Conservation (phyloP, 2,888 invertebrate genomes). For the Cheilosia variabilis region DNA sequence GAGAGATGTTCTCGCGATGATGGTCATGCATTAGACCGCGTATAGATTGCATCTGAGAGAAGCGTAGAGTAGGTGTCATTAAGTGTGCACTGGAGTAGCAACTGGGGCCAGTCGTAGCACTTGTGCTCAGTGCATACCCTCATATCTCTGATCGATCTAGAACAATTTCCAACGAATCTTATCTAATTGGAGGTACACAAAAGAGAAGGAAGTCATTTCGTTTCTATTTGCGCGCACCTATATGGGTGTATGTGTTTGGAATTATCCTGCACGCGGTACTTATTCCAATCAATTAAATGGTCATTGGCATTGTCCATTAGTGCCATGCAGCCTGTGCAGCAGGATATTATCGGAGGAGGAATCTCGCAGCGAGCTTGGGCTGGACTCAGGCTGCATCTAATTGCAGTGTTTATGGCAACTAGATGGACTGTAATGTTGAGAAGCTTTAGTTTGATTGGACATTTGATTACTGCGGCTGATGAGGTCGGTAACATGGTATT, state of each 20-base stretch:
- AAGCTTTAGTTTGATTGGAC: conserved; percentile 59
- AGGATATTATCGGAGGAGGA: conserved; percentile 8
- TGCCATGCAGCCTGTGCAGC: neutral
- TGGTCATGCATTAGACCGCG: conserved; percentile 68
- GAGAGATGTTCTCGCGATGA: conserved; percentile 62
- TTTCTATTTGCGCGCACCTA: conserved; percentile 1
- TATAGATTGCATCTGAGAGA: conserved; percentile 63
- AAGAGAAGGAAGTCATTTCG: conserved; percentile 53
- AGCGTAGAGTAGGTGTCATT: conserved; percentile 74
- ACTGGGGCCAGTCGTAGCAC: conserved; percentile 32
- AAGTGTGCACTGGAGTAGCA: conserved; percentile 68
- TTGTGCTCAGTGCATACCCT: conserved; percentile 11
- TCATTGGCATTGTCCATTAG: conserved; percentile 59
- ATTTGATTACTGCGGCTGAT: conserved; percentile 50
- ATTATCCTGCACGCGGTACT: conserved; percentile 50
- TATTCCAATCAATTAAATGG: conserved; percentile 68
- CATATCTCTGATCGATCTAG: conserved; percentile 71
- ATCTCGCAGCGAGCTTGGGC: conserved; percentile 9
- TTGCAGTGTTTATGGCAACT: conserved; percentile 62
- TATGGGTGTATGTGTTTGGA: conserved; percentile 21
- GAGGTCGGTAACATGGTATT: conserved; percentile 5
- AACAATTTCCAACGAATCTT: conserved; percentile 73
- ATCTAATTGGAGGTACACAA: conserved; percentile 64
- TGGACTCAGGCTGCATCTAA: conserved; percentile 53
- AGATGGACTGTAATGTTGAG: conserved; percentile 45